These are phyloP conservation scores for Phoxinus phoxinus DNA, from an alignment of 2,113 vertebrate genomes.

Conservation along the genomic window DNA sequence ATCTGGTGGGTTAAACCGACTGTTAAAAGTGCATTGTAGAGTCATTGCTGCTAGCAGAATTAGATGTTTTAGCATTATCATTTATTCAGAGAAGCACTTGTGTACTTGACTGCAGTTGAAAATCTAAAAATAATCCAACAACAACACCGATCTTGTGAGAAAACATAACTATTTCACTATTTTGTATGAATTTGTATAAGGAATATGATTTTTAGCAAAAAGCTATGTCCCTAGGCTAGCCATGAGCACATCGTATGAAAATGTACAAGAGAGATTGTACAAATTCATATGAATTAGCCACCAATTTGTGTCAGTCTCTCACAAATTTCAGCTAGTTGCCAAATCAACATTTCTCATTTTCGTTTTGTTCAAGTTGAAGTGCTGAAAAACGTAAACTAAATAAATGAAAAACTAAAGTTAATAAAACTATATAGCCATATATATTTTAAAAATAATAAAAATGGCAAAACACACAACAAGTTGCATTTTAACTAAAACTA, in stretches of 20 bases:
- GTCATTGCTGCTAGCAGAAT: neutral
- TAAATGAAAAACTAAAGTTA: neutral
- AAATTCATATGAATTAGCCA: too few relatives aligned
- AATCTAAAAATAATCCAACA: constrained; percentile 17
- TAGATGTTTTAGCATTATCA: neutral
- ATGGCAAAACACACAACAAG: too few relatives aligned
- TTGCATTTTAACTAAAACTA: too few relatives aligned
- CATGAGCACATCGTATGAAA: neutral
- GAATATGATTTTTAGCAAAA: neutral
- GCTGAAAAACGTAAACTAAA: neutral
- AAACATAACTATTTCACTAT: too few relatives aligned
- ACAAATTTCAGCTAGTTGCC: neutral
- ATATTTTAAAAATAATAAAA: too few relatives aligned
- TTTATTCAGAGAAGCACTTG: constrained; percentile 1
- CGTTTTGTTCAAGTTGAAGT: neutral
- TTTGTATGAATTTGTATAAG: neutral
- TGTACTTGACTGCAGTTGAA: neutral
- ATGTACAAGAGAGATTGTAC: neutral
- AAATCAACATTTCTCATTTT: neutral
- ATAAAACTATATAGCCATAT: too few relatives aligned
- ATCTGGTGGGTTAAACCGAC: neutral
- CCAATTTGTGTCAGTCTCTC: too few relatives aligned
- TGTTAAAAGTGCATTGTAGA: neutral
- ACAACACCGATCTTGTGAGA: neutral
- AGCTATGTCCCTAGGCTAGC: neutral